Evolutionary conservation across 2,888 invertebrate genomes (phyloP).

Genomic region (Antheraea yamamai): DNA sequence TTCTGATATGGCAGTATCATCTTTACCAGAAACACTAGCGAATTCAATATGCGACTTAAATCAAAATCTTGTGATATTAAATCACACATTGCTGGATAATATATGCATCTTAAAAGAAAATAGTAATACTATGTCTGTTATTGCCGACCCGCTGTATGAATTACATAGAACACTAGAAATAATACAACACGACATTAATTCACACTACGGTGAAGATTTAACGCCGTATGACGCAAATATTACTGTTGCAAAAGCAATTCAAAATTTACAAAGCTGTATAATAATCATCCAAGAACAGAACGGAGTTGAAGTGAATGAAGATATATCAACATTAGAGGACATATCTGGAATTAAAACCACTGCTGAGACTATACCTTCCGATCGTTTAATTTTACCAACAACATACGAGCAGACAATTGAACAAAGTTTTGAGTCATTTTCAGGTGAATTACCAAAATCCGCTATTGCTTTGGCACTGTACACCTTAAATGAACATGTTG

Average conservation of each 20-base stretch:
- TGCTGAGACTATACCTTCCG: slow-evolving; percentile 70
- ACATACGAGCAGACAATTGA: slow-evolving; percentile 51
- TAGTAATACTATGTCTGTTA: slow-evolving; percentile 53
- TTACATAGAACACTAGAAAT: slow-evolving; percentile 69
- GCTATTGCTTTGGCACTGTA: slow-evolving; percentile 64
- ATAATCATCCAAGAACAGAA: slow-evolving; percentile 72
- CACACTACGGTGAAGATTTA: slow-evolving; percentile 62
- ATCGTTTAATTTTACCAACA: slow-evolving; percentile 56
- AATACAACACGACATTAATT: slow-evolving; percentile 71
- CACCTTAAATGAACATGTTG: slow-evolving; percentile 61
- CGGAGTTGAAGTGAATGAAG: slow-evolving; percentile 73
- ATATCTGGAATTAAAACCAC: slow-evolving; percentile 82
- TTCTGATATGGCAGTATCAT: slow-evolving; percentile 63
- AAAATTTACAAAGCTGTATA: slow-evolving; percentile 71
- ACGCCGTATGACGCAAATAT: slow-evolving; percentile 49
- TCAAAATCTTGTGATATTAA: slow-evolving; percentile 58
- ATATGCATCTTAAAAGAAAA: slow-evolving; percentile 54
- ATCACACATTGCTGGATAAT: slow-evolving; percentile 63
- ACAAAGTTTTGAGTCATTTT: slow-evolving; percentile 39
- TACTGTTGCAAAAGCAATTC: slow-evolving; percentile 63
- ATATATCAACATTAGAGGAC: slow-evolving; percentile 82
- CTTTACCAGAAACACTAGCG: slow-evolving; percentile 65
- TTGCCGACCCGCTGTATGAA: slow-evolving; percentile 74
- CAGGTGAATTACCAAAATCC: slow-evolving; percentile 40
- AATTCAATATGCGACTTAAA: slow-evolving; percentile 64